phyloP scores from a whole-genome alignment of 2,888 invertebrate genomes.

The Lasius fuliginosus region DNA sequence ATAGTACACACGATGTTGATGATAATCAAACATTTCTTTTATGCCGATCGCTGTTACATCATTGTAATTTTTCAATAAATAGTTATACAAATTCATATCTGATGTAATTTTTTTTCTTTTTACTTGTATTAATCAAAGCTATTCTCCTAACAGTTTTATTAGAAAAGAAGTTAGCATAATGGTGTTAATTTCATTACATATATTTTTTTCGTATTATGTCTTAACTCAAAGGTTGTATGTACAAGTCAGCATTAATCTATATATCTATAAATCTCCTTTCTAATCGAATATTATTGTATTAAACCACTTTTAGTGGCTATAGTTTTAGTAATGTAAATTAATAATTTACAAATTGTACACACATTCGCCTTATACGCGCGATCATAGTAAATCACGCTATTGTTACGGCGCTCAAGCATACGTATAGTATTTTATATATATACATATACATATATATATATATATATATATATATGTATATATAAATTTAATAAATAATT shows the following conservation, averaged over 20 bases:
- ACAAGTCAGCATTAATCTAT: conserved; percentile 82
- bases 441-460: conserved; percentile 63
- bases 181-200: conserved; percentile 76
- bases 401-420: conserved; percentile 72
- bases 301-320: conserved; percentile 66
- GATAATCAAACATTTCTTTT: conserved; percentile 76
- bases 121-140: not conserved
- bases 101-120: not conserved
- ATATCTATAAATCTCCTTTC: conserved; percentile 64
- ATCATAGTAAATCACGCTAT: conserved; percentile 55
- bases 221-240: conserved; percentile 80
- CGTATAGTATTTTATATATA: conserved; percentile 63
- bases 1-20: conserved; percentile 69
- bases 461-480: conserved; percentile 65
- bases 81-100: conserved; percentile 47
- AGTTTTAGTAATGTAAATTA: conserved; percentile 74
- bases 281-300: conserved; percentile 75
- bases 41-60: conserved; percentile 78
- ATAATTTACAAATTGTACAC: conserved; percentile 85
- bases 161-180: conserved; percentile 10
- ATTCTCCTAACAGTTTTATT: not conserved
- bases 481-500: conserved; percentile 79
- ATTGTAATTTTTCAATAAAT: conserved; percentile 83
- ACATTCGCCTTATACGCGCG: conserved; percentile 72
- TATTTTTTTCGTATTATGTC: conserved; percentile 80